Percentiles rank a stretch among this genome's conserved stretches.
phyloP scores from a whole-genome alignment of 2,888 invertebrate species.

The Thera britannica region DNA sequence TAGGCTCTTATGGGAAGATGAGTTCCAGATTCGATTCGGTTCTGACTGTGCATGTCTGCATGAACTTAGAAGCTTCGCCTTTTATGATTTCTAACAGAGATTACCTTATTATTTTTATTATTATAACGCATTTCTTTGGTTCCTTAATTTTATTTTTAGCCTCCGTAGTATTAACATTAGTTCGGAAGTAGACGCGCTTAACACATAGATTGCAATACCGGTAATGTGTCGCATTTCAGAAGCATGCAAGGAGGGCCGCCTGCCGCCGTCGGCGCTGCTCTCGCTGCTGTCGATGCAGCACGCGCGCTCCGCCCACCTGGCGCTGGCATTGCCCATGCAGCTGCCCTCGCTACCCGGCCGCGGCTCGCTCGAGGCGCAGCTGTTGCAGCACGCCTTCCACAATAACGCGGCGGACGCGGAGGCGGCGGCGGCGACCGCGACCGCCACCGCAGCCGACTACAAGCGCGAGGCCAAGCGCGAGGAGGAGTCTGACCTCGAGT shows the following conservation, averaged over 20 bases:
- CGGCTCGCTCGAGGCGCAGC: conserved; percentile 55
- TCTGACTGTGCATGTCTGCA: conserved; percentile 84
- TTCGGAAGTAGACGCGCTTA: conserved; percentile 75
- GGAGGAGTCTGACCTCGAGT: conserved; percentile 78
- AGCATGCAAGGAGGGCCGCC: conserved; percentile 73
- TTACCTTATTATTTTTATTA: conserved; percentile 69
- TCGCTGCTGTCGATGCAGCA: conserved; percentile 44
- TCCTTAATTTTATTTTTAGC: conserved; percentile 83
- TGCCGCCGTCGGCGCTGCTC: conserved; percentile 76
- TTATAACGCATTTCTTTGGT: conserved; percentile 85
- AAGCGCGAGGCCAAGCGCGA: conserved; percentile 66
- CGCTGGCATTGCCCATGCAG: conserved; percentile 49
- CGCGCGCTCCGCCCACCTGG: conserved; percentile 43
- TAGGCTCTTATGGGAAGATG: conserved; percentile 78
- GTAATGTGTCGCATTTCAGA: conserved; percentile 80
- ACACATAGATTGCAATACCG: conserved; percentile 77
- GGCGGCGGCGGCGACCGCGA: conserved; percentile 38
- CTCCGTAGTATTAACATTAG: conserved; percentile 83
- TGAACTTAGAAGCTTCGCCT: conserved; percentile 84
- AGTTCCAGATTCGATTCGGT: conserved; percentile 64
- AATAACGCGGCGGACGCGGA: too few species aligned
- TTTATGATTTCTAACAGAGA: conserved; percentile 80
- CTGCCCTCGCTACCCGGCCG: conserved; percentile 24
- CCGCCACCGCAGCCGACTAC: conserved; percentile 38
- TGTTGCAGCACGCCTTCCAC: conserved; percentile 72